Evolutionary conservation across 2,113 vertebrate genomes (phyloP).

Genomic region (Pyrgilauda ruficollis): DNA sequence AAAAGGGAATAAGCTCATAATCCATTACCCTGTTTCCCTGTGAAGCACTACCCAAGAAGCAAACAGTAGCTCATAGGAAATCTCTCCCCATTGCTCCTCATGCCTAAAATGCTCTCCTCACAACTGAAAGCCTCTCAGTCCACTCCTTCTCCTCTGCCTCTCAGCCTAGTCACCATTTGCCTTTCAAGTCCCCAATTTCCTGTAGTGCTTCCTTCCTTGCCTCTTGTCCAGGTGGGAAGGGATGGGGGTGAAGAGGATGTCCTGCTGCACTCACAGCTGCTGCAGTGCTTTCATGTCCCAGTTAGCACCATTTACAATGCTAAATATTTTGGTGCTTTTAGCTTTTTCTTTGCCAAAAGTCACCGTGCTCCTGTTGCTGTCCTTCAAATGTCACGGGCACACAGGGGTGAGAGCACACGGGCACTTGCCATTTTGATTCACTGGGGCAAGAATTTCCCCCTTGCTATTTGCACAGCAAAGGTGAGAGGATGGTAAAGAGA

Average conservation of each 20-base stretch:
- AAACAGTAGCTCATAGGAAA: not conserved
- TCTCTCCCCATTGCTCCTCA: not conserved
- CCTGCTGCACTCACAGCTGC: not conserved
- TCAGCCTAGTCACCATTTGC: not conserved
- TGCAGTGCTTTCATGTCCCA: not conserved
- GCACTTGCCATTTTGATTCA: not conserved
- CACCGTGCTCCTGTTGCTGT: not conserved
- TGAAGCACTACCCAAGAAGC: not conserved
- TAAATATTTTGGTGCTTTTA: not conserved
- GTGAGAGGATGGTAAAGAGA: not conserved
- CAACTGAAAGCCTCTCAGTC: not conserved
- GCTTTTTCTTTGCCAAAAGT: not conserved
- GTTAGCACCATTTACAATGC: not conserved
- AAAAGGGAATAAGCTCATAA: not conserved
- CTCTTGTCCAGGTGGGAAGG: not conserved
- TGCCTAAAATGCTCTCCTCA: not conserved
- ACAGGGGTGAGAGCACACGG: not conserved
- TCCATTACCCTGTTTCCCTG: not conserved
- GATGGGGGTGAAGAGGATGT: not conserved
- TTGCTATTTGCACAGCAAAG: conserved; percentile 20
- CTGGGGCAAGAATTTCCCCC: not conserved
- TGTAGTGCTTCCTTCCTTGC: not conserved
- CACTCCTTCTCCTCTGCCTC: not conserved
- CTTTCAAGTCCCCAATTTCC: not conserved
- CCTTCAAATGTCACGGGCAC: not conserved